Conservation (phyloP, 1,140 invertebrate species). For the Whitmania pigra region DNA sequence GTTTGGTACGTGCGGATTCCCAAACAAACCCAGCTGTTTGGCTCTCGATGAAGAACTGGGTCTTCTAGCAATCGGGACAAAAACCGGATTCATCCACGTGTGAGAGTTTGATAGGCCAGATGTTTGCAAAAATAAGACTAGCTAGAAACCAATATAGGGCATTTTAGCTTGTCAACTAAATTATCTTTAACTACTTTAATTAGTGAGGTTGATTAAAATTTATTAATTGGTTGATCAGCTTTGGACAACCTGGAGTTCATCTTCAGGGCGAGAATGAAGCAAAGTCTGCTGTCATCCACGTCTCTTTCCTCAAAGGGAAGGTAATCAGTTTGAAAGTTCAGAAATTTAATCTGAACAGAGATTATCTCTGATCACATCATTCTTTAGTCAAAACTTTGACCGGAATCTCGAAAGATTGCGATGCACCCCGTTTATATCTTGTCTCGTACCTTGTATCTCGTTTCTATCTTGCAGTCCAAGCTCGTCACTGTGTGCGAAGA, state of each 20-base stretch:
- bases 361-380: too few relatives aligned
- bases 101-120: slow-evolving; percentile 30
- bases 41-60: slow-evolving; percentile 77
- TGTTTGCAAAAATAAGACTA: too few relatives aligned
- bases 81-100: slow-evolving; percentile 76
- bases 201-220: too few relatives aligned
- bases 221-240: neutral
- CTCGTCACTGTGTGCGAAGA: neutral
- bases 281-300: neutral
- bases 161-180: neutral
- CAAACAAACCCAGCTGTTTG: slow-evolving; percentile 53
- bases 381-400: too few relatives aligned
- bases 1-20: slow-evolving; percentile 59
- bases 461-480: neutral
- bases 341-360: too few relatives aligned
- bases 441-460: too few relatives aligned
- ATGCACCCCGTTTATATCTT: too few relatives aligned
- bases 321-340: too few relatives aligned
- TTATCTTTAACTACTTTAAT: too few relatives aligned
- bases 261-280: neutral
- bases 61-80: slow-evolving; percentile 76
- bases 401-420: too few relatives aligned
- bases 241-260: neutral
- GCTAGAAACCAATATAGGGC: too few relatives aligned
- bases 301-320: neutral